Evolutionary conservation across 2,888 invertebrate species (phyloP).

Genomic region (Lymantria dispar): DNA sequence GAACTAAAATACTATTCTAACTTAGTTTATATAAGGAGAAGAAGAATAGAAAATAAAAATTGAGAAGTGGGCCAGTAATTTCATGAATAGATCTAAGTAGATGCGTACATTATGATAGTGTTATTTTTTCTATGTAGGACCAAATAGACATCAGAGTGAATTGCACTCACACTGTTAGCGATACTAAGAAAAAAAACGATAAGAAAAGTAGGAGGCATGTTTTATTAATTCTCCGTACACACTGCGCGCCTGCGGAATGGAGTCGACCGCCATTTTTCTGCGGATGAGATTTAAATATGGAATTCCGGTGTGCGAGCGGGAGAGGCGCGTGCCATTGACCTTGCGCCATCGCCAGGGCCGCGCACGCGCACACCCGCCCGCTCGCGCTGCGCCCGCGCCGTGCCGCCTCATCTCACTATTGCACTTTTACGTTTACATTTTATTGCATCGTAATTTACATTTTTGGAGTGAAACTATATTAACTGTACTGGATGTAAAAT

Average conservation of each 20-base stretch:
- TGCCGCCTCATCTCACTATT: conserved; percentile 40
- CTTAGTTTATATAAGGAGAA: too few species aligned
- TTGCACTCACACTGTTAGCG: conserved; percentile 57
- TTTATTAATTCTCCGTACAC: conserved; percentile 80
- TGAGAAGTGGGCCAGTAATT: conserved; percentile 30
- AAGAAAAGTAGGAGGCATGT: conserved; percentile 71
- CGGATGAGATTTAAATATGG: conserved; percentile 83
- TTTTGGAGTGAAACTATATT: not conserved
- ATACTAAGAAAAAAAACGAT: conserved; percentile 67
- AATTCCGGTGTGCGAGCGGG: conserved; percentile 82
- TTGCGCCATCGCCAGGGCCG: conserved; percentile 68
- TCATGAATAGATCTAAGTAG: conserved; percentile 36
- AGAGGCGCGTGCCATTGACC: conserved; percentile 81
- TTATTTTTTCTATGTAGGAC: conserved; percentile 40
- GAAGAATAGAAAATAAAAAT: too few species aligned
- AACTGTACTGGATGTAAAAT: conserved; percentile 33
- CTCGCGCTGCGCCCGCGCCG: conserved; percentile 41
- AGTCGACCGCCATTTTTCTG: conserved; percentile 81
- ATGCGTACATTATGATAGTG: conserved; percentile 50
- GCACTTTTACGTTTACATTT: conserved; percentile 49
- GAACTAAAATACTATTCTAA: too few species aligned
- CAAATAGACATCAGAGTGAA: conserved; percentile 47
- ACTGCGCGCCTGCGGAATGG: conserved; percentile 69
- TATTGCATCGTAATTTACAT: conserved; percentile 25
- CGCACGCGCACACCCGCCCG: conserved; percentile 64